Percentiles rank a stretch among this genome's conserved stretches.
Evolutionary conservation across 2,113 vertebrate genomes (phyloP).

Genomic region (Edolisoma coerulescens): DNA sequence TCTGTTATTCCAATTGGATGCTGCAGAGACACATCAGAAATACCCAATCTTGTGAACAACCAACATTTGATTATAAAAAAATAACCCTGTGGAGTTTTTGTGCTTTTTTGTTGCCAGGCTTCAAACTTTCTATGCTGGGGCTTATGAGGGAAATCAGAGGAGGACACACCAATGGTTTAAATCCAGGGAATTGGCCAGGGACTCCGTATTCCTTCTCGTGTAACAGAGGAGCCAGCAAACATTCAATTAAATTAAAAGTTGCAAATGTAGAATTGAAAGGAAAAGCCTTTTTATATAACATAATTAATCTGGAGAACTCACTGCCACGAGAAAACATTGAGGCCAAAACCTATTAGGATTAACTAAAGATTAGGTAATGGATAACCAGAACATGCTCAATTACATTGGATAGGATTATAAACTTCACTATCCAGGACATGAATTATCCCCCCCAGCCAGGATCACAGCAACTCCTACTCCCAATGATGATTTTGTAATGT

Average conservation of each 20-base stretch:
- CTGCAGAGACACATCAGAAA: neutral
- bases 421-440: constrained; percentile 44
- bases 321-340: constrained; percentile 53
- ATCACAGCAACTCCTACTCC: neutral
- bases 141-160: neutral
- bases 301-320: constrained; percentile 60
- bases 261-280: constrained; percentile 52
- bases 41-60: neutral
- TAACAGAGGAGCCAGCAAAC: neutral
- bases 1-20: neutral
- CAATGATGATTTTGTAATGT: neutral
- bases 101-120: neutral
- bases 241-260: constrained; percentile 39
- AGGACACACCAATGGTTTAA: neutral
- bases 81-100: neutral
- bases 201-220: neutral
- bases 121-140: neutral
- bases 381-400: constrained; percentile 57
- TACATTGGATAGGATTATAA: constrained; percentile 62
- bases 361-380: constrained; percentile 66
- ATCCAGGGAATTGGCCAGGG: neutral
- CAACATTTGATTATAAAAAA: neutral
- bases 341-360: constrained; percentile 64
- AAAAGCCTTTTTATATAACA: constrained; percentile 64
- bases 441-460: neutral